Base-by-base conservation (phyloP, 2,113 vertebrate species). In the Rissa tridactyla region DNA sequence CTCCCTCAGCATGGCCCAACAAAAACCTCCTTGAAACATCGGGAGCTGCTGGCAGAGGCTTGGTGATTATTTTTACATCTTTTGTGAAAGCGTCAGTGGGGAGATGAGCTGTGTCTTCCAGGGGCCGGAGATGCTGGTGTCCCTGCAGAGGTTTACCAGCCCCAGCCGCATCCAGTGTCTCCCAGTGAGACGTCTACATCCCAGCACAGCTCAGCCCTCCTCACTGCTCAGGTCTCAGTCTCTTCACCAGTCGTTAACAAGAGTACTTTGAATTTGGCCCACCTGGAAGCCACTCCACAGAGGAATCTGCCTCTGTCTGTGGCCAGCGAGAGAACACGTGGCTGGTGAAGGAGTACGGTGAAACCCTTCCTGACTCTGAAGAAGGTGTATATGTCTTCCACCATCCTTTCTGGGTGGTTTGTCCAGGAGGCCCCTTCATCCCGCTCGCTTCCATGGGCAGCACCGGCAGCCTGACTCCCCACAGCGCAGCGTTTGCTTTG, bases 141-240 rank as follows among this genome's bases (percentile, higher is more conserved):
- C 18, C 29, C 9, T 0, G 0, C 5, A n/a, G 32, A 25, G 6
- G 4, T 13, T 23, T 68, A 40, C 36, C 47, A 42, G 21, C 11
- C 34, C 17, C n/a, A 36, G 10, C 6, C 11, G 20, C 29, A 17
- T 38, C 19, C 27, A 1, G 0, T 40, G 12, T 40, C 40, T 71
- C 29, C 32, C 42, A 36, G 32, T 13, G 38, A n/a, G 30, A 54
- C 0, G 0, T 6, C 9, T 32, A 12, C 61, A 62, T 29, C 13
- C 26, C 30, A 55, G 27, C 0, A 0, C 23, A 55, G 15, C 15
- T 55, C 51, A 76, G 21, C n/a, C 19, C n/a, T 34, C 26, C 26
- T 79, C 55, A 17, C n/a, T 34, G 14, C 22, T 89, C 18, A 46
- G 12, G 10, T 49, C 22, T 54, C 40, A 9, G 21, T 17, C 61